phyloP scores from a whole-genome alignment of 2,797 vertebrate species.

The Poeciliopsis presidionis region DNA sequence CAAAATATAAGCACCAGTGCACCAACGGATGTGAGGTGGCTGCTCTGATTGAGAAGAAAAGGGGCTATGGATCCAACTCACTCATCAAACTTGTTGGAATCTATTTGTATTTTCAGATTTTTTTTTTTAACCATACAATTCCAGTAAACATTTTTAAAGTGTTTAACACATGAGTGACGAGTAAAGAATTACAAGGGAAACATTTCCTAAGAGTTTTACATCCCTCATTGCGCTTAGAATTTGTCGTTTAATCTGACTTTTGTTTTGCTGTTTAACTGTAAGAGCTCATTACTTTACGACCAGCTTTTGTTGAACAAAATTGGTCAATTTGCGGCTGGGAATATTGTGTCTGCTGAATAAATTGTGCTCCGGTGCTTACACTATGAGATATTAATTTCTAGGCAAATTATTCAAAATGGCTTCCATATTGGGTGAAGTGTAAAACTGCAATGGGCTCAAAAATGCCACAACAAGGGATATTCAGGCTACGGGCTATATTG shows the following conservation, averaged over 20 bases:
- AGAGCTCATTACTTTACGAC: neutral
- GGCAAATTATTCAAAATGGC: slow-evolving; percentile 73
- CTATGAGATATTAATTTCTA: slow-evolving; percentile 71
- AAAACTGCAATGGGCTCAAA: slow-evolving; percentile 62
- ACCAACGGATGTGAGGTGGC: too few species aligned
- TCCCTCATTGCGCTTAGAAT: neutral
- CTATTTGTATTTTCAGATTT: too few species aligned
- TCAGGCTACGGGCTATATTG: slow-evolving; percentile 66
- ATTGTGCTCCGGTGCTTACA: slow-evolving; percentile 61
- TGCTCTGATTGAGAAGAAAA: neutral
- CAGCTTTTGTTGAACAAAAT: slow-evolving; percentile 41
- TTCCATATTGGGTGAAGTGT: slow-evolving; percentile 55
- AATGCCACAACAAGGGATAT: slow-evolving; percentile 57
- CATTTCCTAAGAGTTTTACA: neutral
- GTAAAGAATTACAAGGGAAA: neutral
- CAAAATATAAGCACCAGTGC: neutral
- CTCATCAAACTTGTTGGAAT: too few species aligned
- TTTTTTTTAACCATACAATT: neutral
- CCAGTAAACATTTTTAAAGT: neutral
- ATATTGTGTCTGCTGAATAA: slow-evolving; percentile 56
- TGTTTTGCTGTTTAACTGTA: slow-evolving; percentile 26
- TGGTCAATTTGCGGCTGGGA: slow-evolving; percentile 52
- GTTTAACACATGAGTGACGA: neutral
- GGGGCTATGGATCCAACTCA: too few species aligned
- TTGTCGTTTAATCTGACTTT: slow-evolving; percentile 29